Base-by-base conservation (phyloP, 1,140 invertebrate genomes). In the Meloidogyne floridensis region DNA sequence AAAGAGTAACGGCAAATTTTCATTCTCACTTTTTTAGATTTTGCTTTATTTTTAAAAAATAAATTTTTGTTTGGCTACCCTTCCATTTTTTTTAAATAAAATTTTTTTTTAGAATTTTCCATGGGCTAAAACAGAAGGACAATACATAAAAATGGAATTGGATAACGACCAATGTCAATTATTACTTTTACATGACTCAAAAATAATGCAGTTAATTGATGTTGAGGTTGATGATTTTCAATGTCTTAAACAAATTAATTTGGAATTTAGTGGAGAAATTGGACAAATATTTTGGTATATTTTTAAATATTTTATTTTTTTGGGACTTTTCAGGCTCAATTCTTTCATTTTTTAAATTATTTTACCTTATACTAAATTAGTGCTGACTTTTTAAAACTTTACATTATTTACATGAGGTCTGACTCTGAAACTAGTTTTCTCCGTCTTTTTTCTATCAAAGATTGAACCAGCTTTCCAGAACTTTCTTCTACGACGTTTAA, bases 161-260 rank as follows among this genome's bases (percentile, higher is more conserved):
- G 53, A 80, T 32, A n/a, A 56, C 13, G 69, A 72, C n/a, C 43
- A 56, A 32, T 54, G 70, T 20, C 72, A 83, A 73, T 42, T 84
- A 13, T 47, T 59, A 18, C 78, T 84, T 71, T 47, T 84, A 20
- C 83, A 84, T 80, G 76, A 78, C 42, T 82, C 83, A 18, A 72
- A 65, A 20, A 32, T 84, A 10, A 71, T 77, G 0, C 83, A 84
- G 80, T 42, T 83, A 5, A 56, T 77, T 42, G 77, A 79, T 32
- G 59, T 74, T 32, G 69, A 47, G 11, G 82, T 53, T 10, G n/a
- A 73, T n/a, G 47, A 73, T 18, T 43, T 84, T 20, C 82, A 82
- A 65, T 32, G 13, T 47, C 65, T 79, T 42, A 54, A 18, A 74
- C n/a, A 54, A 54, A 74, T 74, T 47, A 54, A 74, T 8, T 18